Evolutionary conservation across 2,113 vertebrate species (phyloP), one percentile per base, ranked within the genome.

Genomic region (Scophthalmus maximus): DNA sequence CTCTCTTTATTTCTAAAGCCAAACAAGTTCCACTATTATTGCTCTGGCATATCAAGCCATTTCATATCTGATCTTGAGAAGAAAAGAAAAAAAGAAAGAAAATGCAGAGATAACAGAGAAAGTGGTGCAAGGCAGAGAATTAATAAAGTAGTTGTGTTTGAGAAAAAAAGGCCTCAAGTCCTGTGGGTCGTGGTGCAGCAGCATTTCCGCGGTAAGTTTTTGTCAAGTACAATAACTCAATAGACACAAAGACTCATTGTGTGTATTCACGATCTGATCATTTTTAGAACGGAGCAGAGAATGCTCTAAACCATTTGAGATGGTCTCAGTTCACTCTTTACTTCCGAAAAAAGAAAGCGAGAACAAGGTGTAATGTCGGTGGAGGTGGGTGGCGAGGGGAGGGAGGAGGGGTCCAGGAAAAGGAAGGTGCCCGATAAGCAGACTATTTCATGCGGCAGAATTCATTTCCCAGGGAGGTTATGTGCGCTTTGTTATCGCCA

Each of bases 371-470:
- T 75, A 42, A 66, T 57, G 59, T 11, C 5, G 23, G 27, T 50
- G 74, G 61, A 70, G 68, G 68, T 68, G 66, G 49, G 23, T 51
- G 15, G 49, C 44, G 68, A 62, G 9, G 30, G 15, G 8, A 9
- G 22, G 32, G 8, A 11, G 23, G 14, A 8, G 2, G 38, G 12
- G 27, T 9, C 38, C 22, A 26, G 61, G 38, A 60, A 53, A 49
- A 32, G 52, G 68, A 75, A 79, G 81, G 82, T 80, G 78, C 80
- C 64, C 80, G 91, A 93, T 91, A 92, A 91, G 91, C 88, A 79
- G 87, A 76, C 89, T 79, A 85, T 92, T 91, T 91, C 89, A 87
- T 87, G 87, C 88, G 81, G 77, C 68, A 87, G 84, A 91, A 91
- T 93, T 89, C 87, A 91, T 91, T 92, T 91, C 87, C 89, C 82